Conservation (phyloP, 2,888 invertebrate genomes). For the Drosophila siamana region DNA sequence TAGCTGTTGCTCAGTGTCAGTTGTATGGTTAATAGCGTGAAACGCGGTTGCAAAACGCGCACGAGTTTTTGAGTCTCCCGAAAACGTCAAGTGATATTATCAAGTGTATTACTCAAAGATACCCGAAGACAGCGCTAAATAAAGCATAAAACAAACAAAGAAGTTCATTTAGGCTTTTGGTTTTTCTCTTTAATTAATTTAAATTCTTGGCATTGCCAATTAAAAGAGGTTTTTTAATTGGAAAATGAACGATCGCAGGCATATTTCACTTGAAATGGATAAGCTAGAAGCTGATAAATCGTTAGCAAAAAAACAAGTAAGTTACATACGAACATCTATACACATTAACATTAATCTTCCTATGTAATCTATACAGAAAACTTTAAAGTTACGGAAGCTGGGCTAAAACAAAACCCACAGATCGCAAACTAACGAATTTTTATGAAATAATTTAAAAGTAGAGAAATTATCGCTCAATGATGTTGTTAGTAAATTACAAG, state of each 20-base stretch:
- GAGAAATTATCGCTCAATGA: background rate
- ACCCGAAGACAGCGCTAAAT: slow-evolving; percentile 16
- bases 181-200: slow-evolving; percentile 2
- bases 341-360: slow-evolving; percentile 21
- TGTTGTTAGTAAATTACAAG: background rate
- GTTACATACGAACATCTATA: slow-evolving; percentile 21
- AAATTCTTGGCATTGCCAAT: slow-evolving; percentile 35
- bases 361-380: background rate
- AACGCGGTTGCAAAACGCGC: slow-evolving; percentile 54
- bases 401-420: slow-evolving; percentile 3
- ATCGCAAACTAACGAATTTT: slow-evolving; percentile 1
- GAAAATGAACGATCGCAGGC: slow-evolving; percentile 59
- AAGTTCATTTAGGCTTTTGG: slow-evolving; percentile 24
- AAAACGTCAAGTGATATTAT: slow-evolving; percentile 31
- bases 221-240: slow-evolving; percentile 31
- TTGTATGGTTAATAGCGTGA: slow-evolving; percentile 63
- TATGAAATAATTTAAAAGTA: too few species aligned
- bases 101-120: slow-evolving; percentile 30
- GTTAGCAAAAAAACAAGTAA: slow-evolving; percentile 50
- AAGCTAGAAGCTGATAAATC: slow-evolving; percentile 28
- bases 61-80: slow-evolving; percentile 46
- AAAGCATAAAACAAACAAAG: slow-evolving; percentile 55
- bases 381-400: slow-evolving; percentile 1
- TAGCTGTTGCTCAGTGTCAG: slow-evolving; percentile 37
- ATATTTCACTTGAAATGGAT: slow-evolving; percentile 65